Evolutionary conservation across 2,113 vertebrate species (phyloP).

Genomic region (Eonycteris spelaea): DNA sequence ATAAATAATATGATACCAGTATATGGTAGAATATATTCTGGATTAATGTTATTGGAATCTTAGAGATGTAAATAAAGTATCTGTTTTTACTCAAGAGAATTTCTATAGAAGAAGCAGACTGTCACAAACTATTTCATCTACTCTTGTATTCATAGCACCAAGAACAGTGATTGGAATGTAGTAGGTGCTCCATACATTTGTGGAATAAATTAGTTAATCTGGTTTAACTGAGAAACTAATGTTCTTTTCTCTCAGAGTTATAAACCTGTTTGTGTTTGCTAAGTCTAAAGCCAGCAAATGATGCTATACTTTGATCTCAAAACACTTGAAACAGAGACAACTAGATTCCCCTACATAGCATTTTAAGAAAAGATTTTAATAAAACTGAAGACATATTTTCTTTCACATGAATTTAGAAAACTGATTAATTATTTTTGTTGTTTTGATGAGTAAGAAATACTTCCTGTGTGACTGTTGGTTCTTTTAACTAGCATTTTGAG

Average conservation of each 20-base stretch:
- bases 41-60: not conserved
- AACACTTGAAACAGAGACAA: not conserved
- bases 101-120: slow-evolving; percentile 1
- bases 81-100: not conserved
- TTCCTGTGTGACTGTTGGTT: not conserved
- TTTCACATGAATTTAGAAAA: not conserved
- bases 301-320: not conserved
- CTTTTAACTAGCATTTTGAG: not conserved
- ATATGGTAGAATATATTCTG: not conserved
- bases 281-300: not conserved
- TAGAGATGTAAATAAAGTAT: not conserved
- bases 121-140: not conserved
- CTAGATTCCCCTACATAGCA: not conserved
- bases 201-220: not conserved
- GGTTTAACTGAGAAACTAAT: not conserved
- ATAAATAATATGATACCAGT: not conserved
- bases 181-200: not conserved
- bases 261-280: not conserved
- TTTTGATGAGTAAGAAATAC: not conserved
- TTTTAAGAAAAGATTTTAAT: not conserved
- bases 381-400: not conserved
- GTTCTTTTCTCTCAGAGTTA: not conserved
- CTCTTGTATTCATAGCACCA: not conserved
- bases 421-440: not conserved
- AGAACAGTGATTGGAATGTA: not conserved